Evolutionary conservation across 2,797 vertebrate species (phyloP), one percentile per base, ranked within the genome.

Genomic region (Poecilia gillii): DNA sequence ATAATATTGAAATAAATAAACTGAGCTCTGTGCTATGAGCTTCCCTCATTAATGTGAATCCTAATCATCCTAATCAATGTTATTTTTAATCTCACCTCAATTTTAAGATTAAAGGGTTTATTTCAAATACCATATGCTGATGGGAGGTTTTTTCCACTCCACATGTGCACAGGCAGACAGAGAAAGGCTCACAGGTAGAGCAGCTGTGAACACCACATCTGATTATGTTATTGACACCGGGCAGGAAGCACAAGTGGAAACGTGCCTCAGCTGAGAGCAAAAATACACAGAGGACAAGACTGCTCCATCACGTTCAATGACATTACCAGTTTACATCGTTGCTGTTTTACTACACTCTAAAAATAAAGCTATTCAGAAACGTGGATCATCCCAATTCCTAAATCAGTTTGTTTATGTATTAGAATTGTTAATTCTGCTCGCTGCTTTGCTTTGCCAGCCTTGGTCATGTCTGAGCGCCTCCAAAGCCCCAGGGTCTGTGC

Each of bases 171-270:
- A 73, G 59, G 33, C 59, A 75, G 64, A 72, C 70, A 73, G 9
- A 3, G 7, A 75, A 83, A 73, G 72, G 78, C 64, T 77, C 77
- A 73, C 76, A 80, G 78, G 82, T 78, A 84, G 74, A 86, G 83
- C 92, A 92, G 92, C 90, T 91, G 92, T 73, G 77, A 86, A 75
- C 81, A 71, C 79, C 86, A 86, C 86, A 75, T 90, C 80, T 87
- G 89, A 94, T 92, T 89, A 89, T 46, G 68, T 92, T 92, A 91
- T 91, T 91, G 91, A 91, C 86, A 89, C 89, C 33, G 68, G 91
- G 90, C 88, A 92, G 88, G 89, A 90, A 93, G 75, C 79, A 82
- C 90, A 89, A 90, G 92, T 89, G 86, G 88, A 84, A 89, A 77
- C 87, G 46, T 87, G 90, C 80, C 90, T 86, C 75, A n/a, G 87